Conservation (phyloP, 2,113 vertebrate genomes). For the Arizona elegans region DNA sequence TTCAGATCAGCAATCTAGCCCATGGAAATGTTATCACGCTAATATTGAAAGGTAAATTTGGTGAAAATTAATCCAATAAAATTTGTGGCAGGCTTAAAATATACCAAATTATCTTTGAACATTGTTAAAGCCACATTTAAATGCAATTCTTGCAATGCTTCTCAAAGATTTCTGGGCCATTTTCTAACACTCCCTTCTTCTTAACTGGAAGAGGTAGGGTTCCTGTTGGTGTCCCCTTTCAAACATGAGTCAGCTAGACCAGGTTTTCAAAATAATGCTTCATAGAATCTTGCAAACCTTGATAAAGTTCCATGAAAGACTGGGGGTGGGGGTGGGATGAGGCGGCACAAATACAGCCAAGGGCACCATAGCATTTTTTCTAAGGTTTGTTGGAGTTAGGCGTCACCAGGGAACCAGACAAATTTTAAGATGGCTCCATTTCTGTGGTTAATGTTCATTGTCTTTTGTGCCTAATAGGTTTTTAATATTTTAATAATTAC, state of each 20-base stretch:
- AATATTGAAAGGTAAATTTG: neutral
- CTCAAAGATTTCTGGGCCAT: neutral
- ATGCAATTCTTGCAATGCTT: neutral
- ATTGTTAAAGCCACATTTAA: neutral
- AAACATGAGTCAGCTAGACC: neutral
- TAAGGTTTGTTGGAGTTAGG: neutral
- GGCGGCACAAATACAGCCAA: neutral
- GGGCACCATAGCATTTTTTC: neutral
- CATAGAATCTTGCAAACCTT: neutral
- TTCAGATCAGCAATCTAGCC: neutral
- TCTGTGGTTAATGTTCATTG: neutral
- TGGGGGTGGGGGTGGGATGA: no score
- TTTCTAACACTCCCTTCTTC: neutral
- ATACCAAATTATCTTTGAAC: neutral
- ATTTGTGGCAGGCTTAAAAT: neutral
- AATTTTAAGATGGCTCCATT: no score
- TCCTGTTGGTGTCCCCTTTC: neutral
- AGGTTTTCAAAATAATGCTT: neutral
- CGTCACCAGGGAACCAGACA: no score
- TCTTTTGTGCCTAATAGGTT: neutral
- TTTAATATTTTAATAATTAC: neutral
- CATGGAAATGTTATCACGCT: neutral
- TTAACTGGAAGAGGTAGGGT: neutral
- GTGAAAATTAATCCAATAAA: neutral
- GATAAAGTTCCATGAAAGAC: neutral